phyloP scores from a whole-genome alignment of 2,888 invertebrate genomes.

The Clusia tigrina region DNA sequence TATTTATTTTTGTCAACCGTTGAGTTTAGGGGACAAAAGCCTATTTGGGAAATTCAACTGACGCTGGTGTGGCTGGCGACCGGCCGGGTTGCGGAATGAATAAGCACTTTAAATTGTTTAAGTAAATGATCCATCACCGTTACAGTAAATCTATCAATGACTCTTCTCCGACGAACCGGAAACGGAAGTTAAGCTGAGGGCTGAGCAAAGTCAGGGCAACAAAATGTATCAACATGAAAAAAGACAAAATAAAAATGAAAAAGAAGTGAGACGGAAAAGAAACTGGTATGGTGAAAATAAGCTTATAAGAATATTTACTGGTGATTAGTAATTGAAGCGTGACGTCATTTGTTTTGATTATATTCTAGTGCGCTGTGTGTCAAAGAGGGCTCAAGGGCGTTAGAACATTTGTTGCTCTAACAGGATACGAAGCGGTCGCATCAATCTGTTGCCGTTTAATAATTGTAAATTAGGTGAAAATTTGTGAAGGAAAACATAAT shows the following conservation, averaged over 20 bases:
- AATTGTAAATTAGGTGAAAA: conserved; percentile 28
- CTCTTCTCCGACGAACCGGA: neutral
- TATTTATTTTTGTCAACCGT: conserved; percentile 29
- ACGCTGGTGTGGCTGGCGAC: neutral
- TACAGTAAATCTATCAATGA: conserved; percentile 56
- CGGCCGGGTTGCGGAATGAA: conserved; percentile 33
- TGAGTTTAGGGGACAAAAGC: conserved; percentile 9
- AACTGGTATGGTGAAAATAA: neutral
- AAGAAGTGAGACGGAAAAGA: neutral
- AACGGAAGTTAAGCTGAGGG: neutral
- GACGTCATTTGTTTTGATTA: conserved; percentile 59
- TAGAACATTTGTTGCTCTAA: neutral
- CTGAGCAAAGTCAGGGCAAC: neutral
- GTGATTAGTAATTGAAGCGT: conserved; percentile 54
- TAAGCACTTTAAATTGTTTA: conserved; percentile 56
- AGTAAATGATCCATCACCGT: conserved; percentile 62
- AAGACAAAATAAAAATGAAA: neutral
- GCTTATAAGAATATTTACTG: conserved; percentile 48
- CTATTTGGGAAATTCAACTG: conserved; percentile 1
- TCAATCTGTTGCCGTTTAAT: neutral
- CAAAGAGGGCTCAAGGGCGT: neutral
- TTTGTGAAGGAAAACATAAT: neutral
- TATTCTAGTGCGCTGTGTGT: conserved; percentile 2
- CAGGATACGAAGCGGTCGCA: neutral
- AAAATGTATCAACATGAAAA: conserved; percentile 6